A percentile compares a stretch with the other conserved stretches of the same genome.
phyloP scores from a whole-genome alignment of 2,113 vertebrate genomes.

The Vicugna pacos region DNA sequence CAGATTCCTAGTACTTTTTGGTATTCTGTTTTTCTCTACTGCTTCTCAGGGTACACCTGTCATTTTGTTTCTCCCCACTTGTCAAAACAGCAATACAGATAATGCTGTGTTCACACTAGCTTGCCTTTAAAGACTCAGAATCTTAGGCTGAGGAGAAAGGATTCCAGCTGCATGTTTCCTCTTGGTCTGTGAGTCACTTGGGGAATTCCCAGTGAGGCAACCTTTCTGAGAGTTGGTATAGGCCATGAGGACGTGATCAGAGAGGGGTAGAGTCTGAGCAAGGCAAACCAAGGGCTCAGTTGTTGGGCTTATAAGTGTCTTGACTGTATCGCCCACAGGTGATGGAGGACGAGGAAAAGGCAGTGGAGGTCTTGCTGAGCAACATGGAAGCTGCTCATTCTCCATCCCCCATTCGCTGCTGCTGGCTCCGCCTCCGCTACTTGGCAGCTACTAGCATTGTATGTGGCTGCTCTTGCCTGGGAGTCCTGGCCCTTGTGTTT shows the following conservation, averaged over 20 bases:
- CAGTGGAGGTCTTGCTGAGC: slow-evolving; percentile 73
- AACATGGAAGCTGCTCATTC: slow-evolving; percentile 56
- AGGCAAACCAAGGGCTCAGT: slow-evolving; percentile 4
- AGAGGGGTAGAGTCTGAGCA: slow-evolving; percentile 63
- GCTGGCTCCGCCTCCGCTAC: slow-evolving; percentile 79
- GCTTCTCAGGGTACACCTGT: not conserved
- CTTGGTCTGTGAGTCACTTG: slow-evolving; percentile 60
- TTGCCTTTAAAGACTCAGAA: slow-evolving; percentile 15
- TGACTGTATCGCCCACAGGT: slow-evolving; percentile 80
- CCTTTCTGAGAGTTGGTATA: slow-evolving; percentile 62
- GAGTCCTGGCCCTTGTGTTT: slow-evolving; percentile 88
- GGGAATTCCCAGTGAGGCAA: slow-evolving; percentile 56
- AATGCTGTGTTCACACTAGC: not conserved
- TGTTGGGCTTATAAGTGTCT: slow-evolving; percentile 68
- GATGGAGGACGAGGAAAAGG: slow-evolving; percentile 81
- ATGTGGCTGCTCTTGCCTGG: slow-evolving; percentile 91
- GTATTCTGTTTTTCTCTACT: not conserved
- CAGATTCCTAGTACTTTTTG: not conserved
- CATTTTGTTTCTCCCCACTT: slow-evolving; percentile 1
- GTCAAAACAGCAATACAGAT: not conserved
- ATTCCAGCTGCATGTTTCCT: not conserved
- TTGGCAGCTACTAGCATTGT: slow-evolving; percentile 91
- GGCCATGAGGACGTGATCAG: not conserved
- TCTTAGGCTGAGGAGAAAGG: slow-evolving; percentile 30
- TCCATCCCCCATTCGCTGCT: slow-evolving; percentile 68